These are phyloP conservation scores for Tetramorium bicarinatum DNA, from an alignment of 2,888 invertebrate species.

Conservation along the genomic window DNA sequence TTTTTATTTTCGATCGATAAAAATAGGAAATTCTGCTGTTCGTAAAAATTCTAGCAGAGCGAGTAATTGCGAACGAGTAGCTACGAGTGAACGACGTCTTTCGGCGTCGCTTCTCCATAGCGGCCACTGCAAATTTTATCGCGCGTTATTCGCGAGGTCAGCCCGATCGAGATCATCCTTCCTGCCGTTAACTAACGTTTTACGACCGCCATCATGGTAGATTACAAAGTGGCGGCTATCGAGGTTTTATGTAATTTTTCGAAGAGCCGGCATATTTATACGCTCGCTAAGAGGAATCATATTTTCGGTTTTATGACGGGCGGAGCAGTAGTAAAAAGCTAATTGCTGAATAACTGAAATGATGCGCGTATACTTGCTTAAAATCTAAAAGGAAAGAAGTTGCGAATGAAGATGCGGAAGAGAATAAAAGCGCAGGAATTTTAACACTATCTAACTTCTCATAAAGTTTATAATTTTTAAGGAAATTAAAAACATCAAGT, in stretches of 20 bases:
- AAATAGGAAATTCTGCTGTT: slow-evolving; percentile 2
- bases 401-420: slow-evolving; percentile 10
- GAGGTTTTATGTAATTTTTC: slow-evolving; percentile 52
- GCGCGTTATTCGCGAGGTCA: slow-evolving; percentile 54
- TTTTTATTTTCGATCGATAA: slow-evolving; percentile 35
- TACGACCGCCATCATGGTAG: slow-evolving; percentile 38
- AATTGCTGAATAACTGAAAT: slow-evolving; percentile 55
- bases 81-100: slow-evolving; percentile 35
- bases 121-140: slow-evolving; percentile 44
- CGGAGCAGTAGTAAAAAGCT: slow-evolving; percentile 43
- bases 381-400: not conserved
- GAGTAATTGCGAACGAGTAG: slow-evolving; percentile 32
- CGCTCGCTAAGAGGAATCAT: slow-evolving; percentile 35
- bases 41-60: slow-evolving; percentile 41
- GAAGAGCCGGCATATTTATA: slow-evolving; percentile 47
- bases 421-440: not conserved
- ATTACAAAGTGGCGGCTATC: slow-evolving; percentile 52
- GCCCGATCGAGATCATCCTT: slow-evolving; percentile 47
- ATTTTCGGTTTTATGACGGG: slow-evolving; percentile 46
- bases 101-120: slow-evolving; percentile 30
- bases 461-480: slow-evolving; percentile 7
- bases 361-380: slow-evolving; percentile 15
- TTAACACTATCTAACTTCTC: not conserved
- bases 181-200: slow-evolving; percentile 51
- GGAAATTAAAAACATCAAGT: not conserved